Evolutionary conservation across 2,888 invertebrate species (phyloP), one percentile per base, ranked within the genome.

Genomic region (Pardosa pseudoannulata): DNA sequence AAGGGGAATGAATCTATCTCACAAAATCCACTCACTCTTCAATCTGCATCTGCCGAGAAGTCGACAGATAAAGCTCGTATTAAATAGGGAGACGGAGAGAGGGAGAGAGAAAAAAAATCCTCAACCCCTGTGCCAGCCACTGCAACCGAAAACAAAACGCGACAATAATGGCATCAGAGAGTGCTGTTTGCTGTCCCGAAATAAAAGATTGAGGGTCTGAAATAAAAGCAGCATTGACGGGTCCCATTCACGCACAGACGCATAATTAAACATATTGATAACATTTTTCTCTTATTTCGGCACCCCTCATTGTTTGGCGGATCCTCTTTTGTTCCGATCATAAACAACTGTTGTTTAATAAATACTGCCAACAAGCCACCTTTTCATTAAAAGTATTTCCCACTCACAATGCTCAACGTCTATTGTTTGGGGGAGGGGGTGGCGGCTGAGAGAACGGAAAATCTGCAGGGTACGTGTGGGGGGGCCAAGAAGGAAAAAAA

Each of bases 211-310:
- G 68, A 82, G 75, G 62, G 74, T 67, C 19, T 50, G 1, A 41
- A 70, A 81, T 75, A 56, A 80, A 68, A 74, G 73, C 28, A 1
- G 73, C 68, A 68, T 74, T 80, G 80, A 80, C 80, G 62, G 11
- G 23, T 23, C 36, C 64, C 50, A 80, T 74, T 80, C 80, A 79
- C 46, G 41, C 64, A 50, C 64, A 62, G 78, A 23, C 67, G 68
- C 83, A 85, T 85, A 85, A 85, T 85, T 85, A 85, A 85, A 73
- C 78, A 73, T 85, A 78, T 85, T 85, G 83, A 85, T 85, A 78
- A 85, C 78, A 78, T 85, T 85, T 85, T 82, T 79, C 83, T 79
- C 39, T 46, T 72, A 41, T 78, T 85, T 76, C 72, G 27, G 68
- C 72, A 67, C 6, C 32, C 32, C 29, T 65, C 73, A 85, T 85